Evolutionary conservation across 2,888 invertebrate species (phyloP), one percentile per base, ranked within the genome.

Genomic region (Phengaris arion): DNA sequence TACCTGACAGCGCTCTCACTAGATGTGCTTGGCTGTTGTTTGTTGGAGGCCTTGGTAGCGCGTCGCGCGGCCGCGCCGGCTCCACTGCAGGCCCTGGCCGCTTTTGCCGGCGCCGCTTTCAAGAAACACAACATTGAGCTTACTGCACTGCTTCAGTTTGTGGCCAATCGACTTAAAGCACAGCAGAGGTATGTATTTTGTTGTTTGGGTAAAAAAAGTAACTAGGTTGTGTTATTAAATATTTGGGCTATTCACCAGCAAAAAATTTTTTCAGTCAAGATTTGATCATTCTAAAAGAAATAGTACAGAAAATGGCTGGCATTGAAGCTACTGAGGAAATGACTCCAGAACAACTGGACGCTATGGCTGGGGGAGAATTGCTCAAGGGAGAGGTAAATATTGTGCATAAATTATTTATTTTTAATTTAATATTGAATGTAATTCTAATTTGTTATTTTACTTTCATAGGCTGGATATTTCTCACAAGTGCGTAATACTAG

Each of bases 261-360:
- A 35, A 35, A 2, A 35, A 35, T 0, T 68, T 72, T 81, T 86
- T 22, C 87, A 97, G 97, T 92, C 96, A 96, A 94, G 99, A 99
- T 92, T 94, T 98, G 82, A 93, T 99, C 52, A 97, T 99, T 80
- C 93, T 99, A 76, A 98, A 99, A 87, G 99, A 99, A 93, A 97
- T 99, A 80, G 98, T 99, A 68, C 98, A 99, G 91, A 99, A 99
- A 94, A 99, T 99, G 99, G 98, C 99, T 0, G 99, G 99, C 1
- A 98, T 99, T 76, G 99, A 99, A 91, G 97, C 99, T 0, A 97
- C 97, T 0, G 98, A 99, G 87, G 99, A 99, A 90, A 97, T 99
- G 94, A 99, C 99, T 0, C 95, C 96, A 45, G 99, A 99, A 84
- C 99, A 99, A 86, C 91, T 99, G 75, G 98, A 98, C 85, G 99